Evolutionary conservation across 2,888 invertebrate genomes (phyloP).

Genomic region (Dasypogon diadema): DNA sequence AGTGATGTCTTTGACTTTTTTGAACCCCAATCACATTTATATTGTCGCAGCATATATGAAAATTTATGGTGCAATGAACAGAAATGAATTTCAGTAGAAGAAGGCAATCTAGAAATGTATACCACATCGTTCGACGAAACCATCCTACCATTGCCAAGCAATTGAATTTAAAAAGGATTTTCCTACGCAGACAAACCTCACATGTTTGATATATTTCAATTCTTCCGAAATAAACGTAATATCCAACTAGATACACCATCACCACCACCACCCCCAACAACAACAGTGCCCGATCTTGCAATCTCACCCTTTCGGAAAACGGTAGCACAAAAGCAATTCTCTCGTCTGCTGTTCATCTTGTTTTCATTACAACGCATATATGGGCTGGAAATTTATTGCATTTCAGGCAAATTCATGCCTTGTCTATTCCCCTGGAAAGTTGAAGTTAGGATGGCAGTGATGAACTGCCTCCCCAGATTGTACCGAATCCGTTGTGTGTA

Average conservation of each 20-base stretch:
- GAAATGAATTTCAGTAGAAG: too few relatives aligned
- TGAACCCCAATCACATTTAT: too few relatives aligned
- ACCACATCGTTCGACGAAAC: too few relatives aligned
- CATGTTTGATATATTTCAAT: neutral
- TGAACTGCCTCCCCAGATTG: conserved; percentile 11
- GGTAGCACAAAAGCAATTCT: conserved; percentile 28
- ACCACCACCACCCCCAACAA: too few relatives aligned
- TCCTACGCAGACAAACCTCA: neutral
- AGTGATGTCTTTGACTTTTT: too few relatives aligned
- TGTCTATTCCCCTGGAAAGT: conserved; percentile 22
- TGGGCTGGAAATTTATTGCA: conserved; percentile 40
- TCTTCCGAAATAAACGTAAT: neutral
- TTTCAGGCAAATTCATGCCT: conserved; percentile 43
- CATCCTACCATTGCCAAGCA: too few relatives aligned
- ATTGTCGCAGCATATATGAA: too few relatives aligned
- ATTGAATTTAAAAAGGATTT: neutral
- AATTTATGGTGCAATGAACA: too few relatives aligned
- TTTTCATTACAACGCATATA: conserved; percentile 39
- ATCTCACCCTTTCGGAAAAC: conserved; percentile 24
- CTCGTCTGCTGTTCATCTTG: conserved; percentile 43
- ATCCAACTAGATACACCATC: neutral
- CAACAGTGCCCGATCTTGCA: conserved; percentile 1
- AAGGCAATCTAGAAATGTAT: too few relatives aligned
- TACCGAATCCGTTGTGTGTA: conserved; percentile 6
- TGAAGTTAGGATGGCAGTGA: conserved; percentile 2